Evolutionary conservation across 2,888 invertebrate genomes (phyloP).

Genomic region (Pardosa pseudoannulata): DNA sequence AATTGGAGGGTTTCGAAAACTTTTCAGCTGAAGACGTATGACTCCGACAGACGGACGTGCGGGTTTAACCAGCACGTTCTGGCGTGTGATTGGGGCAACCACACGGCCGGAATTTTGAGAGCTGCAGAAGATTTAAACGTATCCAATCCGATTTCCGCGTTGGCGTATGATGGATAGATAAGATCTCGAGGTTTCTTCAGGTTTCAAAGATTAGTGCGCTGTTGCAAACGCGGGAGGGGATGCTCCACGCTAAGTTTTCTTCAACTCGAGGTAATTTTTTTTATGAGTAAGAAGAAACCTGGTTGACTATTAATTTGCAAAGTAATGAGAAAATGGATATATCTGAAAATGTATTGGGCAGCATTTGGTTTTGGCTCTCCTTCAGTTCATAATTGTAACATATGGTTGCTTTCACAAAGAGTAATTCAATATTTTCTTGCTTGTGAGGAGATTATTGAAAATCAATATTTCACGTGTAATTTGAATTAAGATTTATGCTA

Average conservation of each 20-base stretch:
- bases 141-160: background rate
- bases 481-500: constrained; percentile 6
- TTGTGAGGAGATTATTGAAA: background rate
- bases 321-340: background rate
- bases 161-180: background rate
- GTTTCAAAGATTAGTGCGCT: background rate
- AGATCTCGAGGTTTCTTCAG: background rate
- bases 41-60: too few species aligned
- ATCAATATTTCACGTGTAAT: constrained; percentile 11
- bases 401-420: background rate
- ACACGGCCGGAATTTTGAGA: background rate
- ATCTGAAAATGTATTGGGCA: background rate
- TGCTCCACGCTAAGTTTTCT: background rate
- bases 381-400: background rate
- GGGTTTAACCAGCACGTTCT: constrained; percentile 1
- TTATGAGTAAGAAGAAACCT: background rate
- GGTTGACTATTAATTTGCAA: constrained; percentile 3
- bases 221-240: background rate
- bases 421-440: background rate
- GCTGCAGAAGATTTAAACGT: background rate
- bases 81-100: background rate
- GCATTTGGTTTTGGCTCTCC: background rate
- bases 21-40: constrained; percentile 3
- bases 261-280: background rate
- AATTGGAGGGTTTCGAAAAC: constrained; percentile 46